A percentile compares a stretch with the other conserved stretches of the same genome.
These are phyloP conservation scores for Ptychochromis oligacanthus DNA, from an alignment of 2,113 vertebrate genomes.

Conservation along the genomic window DNA sequence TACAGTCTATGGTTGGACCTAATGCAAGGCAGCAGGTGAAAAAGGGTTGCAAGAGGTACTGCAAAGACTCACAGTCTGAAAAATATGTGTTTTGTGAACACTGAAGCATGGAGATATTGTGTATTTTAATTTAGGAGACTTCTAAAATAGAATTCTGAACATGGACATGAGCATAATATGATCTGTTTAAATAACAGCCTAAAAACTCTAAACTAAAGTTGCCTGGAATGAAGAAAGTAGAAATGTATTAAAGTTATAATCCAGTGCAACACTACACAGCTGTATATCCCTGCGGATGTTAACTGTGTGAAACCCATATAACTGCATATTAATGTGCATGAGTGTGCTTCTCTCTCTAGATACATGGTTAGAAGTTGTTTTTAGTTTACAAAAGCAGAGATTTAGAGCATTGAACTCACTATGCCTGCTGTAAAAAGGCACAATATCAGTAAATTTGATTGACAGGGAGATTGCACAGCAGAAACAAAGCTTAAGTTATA, in stretches of 20 bases:
- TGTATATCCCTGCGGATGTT: constrained; percentile 4
- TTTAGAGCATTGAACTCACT: neutral
- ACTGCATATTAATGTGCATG: neutral
- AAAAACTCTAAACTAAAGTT: neutral
- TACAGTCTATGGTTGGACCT: neutral
- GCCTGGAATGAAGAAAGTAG: neutral
- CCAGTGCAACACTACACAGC: neutral
- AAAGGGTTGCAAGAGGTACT: neutral
- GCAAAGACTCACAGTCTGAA: neutral
- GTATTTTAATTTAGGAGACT: neutral
- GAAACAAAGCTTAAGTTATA: neutral
- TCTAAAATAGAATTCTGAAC: neutral
- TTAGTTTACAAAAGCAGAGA: neutral
- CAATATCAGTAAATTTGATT: constrained; percentile 9
- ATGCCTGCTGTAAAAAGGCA: neutral
- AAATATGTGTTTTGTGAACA: neutral
- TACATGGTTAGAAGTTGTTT: neutral
- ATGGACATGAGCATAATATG: neutral
- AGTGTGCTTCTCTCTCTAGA: neutral
- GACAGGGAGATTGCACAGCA: constrained; percentile 1
- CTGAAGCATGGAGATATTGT: neutral
- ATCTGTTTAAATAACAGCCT: neutral
- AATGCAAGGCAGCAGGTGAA: neutral
- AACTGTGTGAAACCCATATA: constrained; percentile 1
- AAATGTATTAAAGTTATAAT: neutral